Conservation (phyloP, 2,113 vertebrate genomes). For the Proteles cristata region DNA sequence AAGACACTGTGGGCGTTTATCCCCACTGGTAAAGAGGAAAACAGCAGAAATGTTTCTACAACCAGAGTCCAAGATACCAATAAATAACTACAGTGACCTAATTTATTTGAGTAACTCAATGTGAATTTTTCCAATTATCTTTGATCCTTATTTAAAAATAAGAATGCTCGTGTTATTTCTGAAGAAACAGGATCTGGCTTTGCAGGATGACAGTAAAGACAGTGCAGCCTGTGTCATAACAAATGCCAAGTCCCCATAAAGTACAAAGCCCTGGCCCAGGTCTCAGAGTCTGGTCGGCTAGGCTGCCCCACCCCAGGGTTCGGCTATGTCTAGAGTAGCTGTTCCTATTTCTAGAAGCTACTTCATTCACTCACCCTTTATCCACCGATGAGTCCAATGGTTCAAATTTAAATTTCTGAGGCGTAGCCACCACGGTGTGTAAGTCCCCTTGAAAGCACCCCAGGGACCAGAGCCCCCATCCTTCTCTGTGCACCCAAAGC, state of each 20-base stretch:
- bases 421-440: rapidly evolving
- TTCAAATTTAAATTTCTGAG: background rate
- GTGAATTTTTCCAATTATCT: background rate
- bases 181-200: background rate
- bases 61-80: background rate
- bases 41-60: background rate
- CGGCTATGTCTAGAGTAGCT: rapidly evolving
- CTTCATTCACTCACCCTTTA: background rate
- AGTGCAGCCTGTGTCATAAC: background rate
- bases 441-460: background rate
- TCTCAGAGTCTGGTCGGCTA: background rate
- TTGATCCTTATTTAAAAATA: background rate
- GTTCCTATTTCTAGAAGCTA: background rate
- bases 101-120: background rate
- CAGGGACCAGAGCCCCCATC: background rate
- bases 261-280: too few species aligned
- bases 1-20: background rate
- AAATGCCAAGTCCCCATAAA: background rate
- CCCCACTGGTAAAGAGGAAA: background rate
- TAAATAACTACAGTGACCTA: background rate
- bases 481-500: background rate
- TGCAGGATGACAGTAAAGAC: background rate
- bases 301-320: background rate
- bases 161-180: background rate
- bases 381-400: rapidly evolving